Evolutionary conservation across 53 echinoderm and acorn worm genomes (phyloP).

Genomic region (Stichopus horrens): DNA sequence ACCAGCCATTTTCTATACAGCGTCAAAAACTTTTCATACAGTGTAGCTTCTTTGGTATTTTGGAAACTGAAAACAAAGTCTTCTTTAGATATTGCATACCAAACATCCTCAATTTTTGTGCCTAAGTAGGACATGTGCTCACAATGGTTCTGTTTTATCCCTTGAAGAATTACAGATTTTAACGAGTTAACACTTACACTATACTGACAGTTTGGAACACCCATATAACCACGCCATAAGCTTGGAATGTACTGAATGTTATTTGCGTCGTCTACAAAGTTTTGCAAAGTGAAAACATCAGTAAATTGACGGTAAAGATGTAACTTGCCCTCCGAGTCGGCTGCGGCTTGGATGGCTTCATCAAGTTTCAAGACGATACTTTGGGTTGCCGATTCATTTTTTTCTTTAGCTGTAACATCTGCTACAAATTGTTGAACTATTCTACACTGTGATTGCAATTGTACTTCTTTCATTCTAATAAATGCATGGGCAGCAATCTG

Average conservation of each 20-base stretch:
- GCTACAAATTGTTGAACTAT: too few species aligned
- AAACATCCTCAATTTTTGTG: background rate
- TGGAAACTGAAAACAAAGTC: constrained; percentile 30
- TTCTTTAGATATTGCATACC: background rate
- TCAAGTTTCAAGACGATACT: background rate
- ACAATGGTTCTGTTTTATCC: background rate
- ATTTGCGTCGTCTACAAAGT: background rate
- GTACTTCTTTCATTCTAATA: background rate
- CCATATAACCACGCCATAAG: background rate
- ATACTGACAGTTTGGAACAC: constrained; percentile 9
- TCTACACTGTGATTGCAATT: background rate
- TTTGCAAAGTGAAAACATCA: background rate
- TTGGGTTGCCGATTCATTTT: background rate
- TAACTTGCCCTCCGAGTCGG: background rate
- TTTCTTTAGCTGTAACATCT: background rate
- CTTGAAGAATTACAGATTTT: background rate
- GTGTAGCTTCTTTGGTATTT: background rate
- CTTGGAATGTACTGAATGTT: constrained; percentile 29
- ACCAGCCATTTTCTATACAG: constrained; percentile 2
- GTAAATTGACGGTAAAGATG: background rate
- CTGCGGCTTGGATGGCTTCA: background rate
- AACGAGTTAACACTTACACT: background rate
- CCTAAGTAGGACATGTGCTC: background rate
- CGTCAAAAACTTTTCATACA: background rate
- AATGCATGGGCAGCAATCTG: constrained; percentile 1